A percentile compares a stretch with the other conserved stretches of the same genome.
phyloP scores from a whole-genome alignment of 2,113 vertebrate species.

The Regulus satrapa region DNA sequence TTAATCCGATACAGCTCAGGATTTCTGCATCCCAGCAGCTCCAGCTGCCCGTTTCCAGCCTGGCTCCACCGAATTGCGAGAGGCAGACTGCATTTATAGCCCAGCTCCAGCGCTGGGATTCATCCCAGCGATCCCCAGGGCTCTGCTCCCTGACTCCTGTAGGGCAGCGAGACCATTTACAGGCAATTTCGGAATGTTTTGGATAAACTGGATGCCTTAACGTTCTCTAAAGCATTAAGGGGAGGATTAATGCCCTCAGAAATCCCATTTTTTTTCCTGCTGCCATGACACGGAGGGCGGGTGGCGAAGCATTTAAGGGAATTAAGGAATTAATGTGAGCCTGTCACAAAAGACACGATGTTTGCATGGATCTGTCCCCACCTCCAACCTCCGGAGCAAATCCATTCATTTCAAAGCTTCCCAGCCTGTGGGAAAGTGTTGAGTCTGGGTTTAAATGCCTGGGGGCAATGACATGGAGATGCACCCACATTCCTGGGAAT shows the following conservation, averaged over 20 bases:
- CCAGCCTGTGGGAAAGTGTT: neutral
- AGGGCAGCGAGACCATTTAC: neutral
- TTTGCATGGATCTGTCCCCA: neutral
- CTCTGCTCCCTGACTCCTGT: neutral
- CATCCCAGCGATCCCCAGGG: neutral
- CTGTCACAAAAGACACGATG: neutral
- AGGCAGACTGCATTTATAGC: rapidly evolving
- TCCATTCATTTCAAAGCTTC: neutral
- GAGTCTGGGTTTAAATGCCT: neutral
- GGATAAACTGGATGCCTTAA: neutral
- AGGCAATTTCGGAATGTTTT: neutral
- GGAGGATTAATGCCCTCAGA: neutral
- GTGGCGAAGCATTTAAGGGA: neutral
- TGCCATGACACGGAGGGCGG: neutral
- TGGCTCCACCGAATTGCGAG: rapidly evolving
- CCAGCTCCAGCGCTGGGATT: neutral
- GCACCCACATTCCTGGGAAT: too few species aligned
- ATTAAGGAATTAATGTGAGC: neutral
- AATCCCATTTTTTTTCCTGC: neutral
- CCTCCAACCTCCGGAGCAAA: neutral
- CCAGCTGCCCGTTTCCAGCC: neutral
- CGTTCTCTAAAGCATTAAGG: neutral
- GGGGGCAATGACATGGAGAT: rapidly evolving
- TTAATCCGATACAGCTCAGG: neutral
- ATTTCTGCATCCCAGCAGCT: neutral